Evolutionary conservation across 2,888 invertebrate genomes (phyloP), one percentile per base, ranked within the genome.

Genomic region (Itoplectis maculator): DNA sequence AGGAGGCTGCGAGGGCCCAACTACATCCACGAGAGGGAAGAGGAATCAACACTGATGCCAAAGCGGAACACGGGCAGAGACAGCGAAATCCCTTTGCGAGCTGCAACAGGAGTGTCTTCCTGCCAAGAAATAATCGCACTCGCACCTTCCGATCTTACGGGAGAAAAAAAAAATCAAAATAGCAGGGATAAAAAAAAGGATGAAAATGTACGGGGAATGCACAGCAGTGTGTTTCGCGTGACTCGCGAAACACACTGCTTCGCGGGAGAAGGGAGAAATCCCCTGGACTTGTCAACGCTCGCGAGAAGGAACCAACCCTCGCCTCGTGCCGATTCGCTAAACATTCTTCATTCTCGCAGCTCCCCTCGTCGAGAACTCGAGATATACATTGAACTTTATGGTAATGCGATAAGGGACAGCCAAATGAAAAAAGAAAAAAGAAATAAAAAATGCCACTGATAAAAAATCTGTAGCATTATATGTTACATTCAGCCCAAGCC

Each of bases 41-140:
- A 15, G 13, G 40, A 61, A 49, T 35, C 2, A 40, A 29, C 29
- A 68, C 47, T 18, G 35, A 61, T 42, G 35, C 49, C 42, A 37
- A 61, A 23, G 18, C 18, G 35, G n/a, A 54, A 69, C 42, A 20
- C 56, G 56, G 59, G 70, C 81, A 81, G 82, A 51, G 13, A 29
- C 54, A 40, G 9, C 65, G 47, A 80, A 47, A 49, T 63, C 45
- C 51, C 54, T 49, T n/a, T n/a, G n/a, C 59, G 51, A 37, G 20
- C 51, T 42, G 29, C 18, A n/a, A n/a, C 35, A 56, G 56, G 35
- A 49, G 63, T 51, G 49, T 51, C 23, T 78, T 81, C 79, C 77
- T 63, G 81, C 65, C 85, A 76, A 69, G 59, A 83, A 87, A 84
- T 85, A 87, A 85, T 85, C 85, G 75, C 66, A 66, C 80, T 77